Base-by-base conservation (phyloP, 2,888 invertebrate genomes). In the Nineta flava region DNA sequence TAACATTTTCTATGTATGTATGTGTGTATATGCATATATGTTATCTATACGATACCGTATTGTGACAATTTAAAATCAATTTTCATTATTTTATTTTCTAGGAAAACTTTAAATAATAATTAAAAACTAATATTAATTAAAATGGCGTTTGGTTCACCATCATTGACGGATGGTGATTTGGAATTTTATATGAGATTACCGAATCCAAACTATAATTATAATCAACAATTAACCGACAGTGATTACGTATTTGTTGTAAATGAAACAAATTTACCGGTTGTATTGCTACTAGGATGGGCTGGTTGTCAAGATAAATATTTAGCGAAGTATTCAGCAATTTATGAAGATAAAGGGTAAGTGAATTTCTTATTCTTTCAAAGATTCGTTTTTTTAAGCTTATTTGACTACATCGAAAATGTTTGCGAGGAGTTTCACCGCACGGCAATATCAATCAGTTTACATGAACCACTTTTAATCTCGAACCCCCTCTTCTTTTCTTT, bases 301-400 rank as follows among this genome's bases (percentile, higher is more conserved):
- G 86, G 86, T 38, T 83, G 85, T 62, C 74, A 80, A 62, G 85
- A 87, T 64, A 78, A 79, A 60, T 80, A 86, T 64, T 65, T 87
- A 49, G 76, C 81, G 57, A 87, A 86, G 62, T 87, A 87, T 66
- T 81, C 84, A 44, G 77, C 80, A 57, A 80, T 85, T 52, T 87
- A 87, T 61, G 81, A 85, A 60, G 77, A 83, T 52, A 73, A 76
- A 59, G 83, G 85, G 85, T 84, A 64, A 67, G 71, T 59, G n/a
- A 46, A 10, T 21, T 21, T 44, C 44, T 7, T 26, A 6, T 26
- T 26, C 5, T n/a, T n/a, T 40, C 4, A 7, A 40, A 40, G 34
- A 34, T n/a, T n/a, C n/a, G n/a, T n/a, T n/a, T n/a, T n/a, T n/a
- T n/a, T n/a, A n/a, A n/a, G n/a, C n/a, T n/a, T n/a, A n/a, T n/a